Evolutionary conservation across 1,140 invertebrate species (phyloP).

Genomic region (Drosophila guanche): DNA sequence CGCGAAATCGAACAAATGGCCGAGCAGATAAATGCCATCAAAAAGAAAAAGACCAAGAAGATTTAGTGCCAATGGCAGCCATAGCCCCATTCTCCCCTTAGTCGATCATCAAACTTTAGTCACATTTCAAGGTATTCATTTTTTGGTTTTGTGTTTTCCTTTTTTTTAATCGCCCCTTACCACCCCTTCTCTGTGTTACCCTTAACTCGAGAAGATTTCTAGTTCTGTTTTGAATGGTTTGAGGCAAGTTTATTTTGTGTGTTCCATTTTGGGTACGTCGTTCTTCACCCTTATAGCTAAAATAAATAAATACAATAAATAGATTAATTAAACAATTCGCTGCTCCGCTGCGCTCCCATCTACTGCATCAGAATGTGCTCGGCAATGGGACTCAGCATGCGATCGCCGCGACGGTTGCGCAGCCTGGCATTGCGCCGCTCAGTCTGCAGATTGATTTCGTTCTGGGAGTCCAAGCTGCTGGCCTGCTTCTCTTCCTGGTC

Average conservation of each 20-base stretch:
- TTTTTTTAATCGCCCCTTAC: conserved; percentile 3
- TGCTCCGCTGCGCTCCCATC: not conserved
- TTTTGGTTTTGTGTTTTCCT: conserved; percentile 20
- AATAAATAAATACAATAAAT: conserved; percentile 77
- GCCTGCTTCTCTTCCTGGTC: conserved; percentile 12
- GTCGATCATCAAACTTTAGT: conserved; percentile 23
- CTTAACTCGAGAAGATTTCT: conserved; percentile 10
- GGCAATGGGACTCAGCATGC: conserved; percentile 58
- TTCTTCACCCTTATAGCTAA: conserved; percentile 77
- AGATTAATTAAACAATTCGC: conserved; percentile 44
- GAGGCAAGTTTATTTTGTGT: conserved; percentile 78
- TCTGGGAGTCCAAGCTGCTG: conserved; percentile 45
- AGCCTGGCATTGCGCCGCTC: conserved; percentile 58
- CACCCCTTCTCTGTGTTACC: conserved; percentile 8
- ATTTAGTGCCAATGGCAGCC: conserved; percentile 42
- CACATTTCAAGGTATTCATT: conserved; percentile 39
- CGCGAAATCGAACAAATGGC: conserved; percentile 86
- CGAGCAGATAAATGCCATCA: conserved; percentile 85
- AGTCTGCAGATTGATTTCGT: conserved; percentile 63
- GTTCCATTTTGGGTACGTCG: conserved; percentile 48
- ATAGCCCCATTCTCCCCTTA: conserved; percentile 8
- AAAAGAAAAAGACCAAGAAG: conserved; percentile 80
- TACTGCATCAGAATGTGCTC: conserved; percentile 70
- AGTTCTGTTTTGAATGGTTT: conserved; percentile 41
- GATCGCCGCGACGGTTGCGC: conserved; percentile 54